Base-by-base conservation (phyloP, 2,797 vertebrate genomes). In the Gouania willdenowi region DNA sequence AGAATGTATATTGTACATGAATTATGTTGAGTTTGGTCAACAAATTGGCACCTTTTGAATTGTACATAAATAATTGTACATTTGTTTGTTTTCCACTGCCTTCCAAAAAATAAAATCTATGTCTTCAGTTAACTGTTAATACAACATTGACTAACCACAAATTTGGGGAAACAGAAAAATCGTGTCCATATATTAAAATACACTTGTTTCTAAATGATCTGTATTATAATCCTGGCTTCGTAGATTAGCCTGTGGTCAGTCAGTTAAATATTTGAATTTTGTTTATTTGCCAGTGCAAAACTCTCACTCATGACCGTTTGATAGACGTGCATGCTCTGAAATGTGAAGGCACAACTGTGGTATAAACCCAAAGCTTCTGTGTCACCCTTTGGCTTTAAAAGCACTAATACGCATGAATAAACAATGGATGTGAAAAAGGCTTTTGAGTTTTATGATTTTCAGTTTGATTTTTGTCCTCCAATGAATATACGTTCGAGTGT, bases 1-100 rank as follows among this genome's bases (percentile, higher is more conserved):
- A 52, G 74, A 54, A 71, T 30, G 67, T 34, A n/a, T 66, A 54
- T 73, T 66, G 79, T 76, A 66, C 42, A 43, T 35, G 35, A 32
- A 56, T 56, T 47, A 27, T 70, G 63, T 77, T 81, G 61, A 71
- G 71, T 65, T 75, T 8, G 22, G 53, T 77, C 40, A 65, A 70
- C 42, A 61, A 48, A 56, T 19, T 39, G 16, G 43, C 60, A 69
- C 22, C 18, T 75, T 67, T 52, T 41, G 13, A 6, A 31, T 68
- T 64, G 62, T 38, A 48, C 26, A 47, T 8, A 44, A 48, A 26
- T 46, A 41, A 56, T 5, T 63, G 57, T 72, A 51, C 30, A 53
- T 64, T 45, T 27, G 18, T 53, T 5, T 27, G 3, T 11, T 28
- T n/a, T n/a, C n/a, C n/a, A n/a, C n/a, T 26, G 26, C 39, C 8